Evolutionary conservation across 2,888 invertebrate species (phyloP), one percentile per base, ranked within the genome.

Genomic region (Steinernema scapterisci): DNA sequence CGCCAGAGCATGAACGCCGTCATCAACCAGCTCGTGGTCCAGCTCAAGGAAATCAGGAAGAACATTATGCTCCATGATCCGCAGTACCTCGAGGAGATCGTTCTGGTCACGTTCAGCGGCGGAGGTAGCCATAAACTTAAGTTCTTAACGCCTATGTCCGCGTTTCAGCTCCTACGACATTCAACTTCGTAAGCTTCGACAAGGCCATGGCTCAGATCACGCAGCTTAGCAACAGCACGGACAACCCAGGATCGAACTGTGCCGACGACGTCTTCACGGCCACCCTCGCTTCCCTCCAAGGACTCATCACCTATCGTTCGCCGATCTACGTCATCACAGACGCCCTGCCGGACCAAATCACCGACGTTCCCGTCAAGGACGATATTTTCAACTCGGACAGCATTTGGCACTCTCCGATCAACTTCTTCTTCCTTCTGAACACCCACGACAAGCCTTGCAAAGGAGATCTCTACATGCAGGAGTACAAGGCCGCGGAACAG

Each of bases 301-400:
- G 13, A 6, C 7, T 72, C 45, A 52, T 76, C 31, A 38, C 19
- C 56, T 77, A 79, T 74, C 79, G 79, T 48, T 82, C 82, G 19
- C 79, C 79, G 3, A 51, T 83, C 54, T 84, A 84, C 77, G 80
- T 84, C 25, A 77, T 84, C 74, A 81, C 84, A 19, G 84, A 84
- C 71, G 82, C 81, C 16, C 74, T 77, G 31, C 81, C 84, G 11
- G 78, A 80, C 56, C 38, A 38, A 38, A 6, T 6, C 38, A 9
- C 3, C 5, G 84, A 84, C 75, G 70, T 6, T 73, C 75, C 16
- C 11, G 73, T 75, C 13, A 16, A 56, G 45, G 81, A 82, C 27
- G 77, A 75, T n/a, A 80, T 82, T 7, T 79, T 81, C 77, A 77
- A 81, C n/a, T 73, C 79, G 16, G 79, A 83, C 63, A 77, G 80